Base-by-base conservation (phyloP, 2,797 vertebrate genomes). In the Halcyon leucocephala region DNA sequence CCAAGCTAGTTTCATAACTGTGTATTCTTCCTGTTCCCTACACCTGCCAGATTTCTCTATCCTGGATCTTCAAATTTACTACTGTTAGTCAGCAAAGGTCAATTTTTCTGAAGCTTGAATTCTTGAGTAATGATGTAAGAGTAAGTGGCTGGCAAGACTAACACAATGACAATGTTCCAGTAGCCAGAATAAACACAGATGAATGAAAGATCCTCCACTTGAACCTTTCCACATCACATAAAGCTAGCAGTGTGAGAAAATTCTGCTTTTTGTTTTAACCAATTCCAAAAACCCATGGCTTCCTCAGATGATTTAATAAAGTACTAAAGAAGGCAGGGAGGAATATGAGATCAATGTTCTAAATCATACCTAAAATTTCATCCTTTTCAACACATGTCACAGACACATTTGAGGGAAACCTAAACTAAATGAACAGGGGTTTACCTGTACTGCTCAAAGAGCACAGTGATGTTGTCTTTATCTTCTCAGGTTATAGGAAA, bases 171-270 rank as follows among this genome's bases (percentile, higher is more conserved):
- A 82, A 22, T 6, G 14, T 52, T 64, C n/a, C 4, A 2, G 19
- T 70, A 54, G 78, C 73, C 80, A 90, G 88, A 89, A 87, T 41
- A 93, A 93, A 90, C 49, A 55, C 37, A 76, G 86, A 95, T 35
- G n/a, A 92, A 51, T 31, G 20, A 86, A 78, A 87, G 44, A 91
- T 3, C 42, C 88, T 82, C 48, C 41, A 74, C 66, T 42, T 54
- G 35, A 85, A 94, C 64, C 2, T 10, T 9, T 79, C 39, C 4
- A 3, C 26, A 48, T 28, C 9, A 4, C 71, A 20, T 35, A 44
- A 89, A 94, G 44, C 22, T 42, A 83, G 29, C 1, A 11, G 42
- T 33, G 54, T 57, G 67, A 79, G 41, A 65, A 81, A 92, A 82
- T 52, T 76, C 79, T 94, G 37, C 1, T 84, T 90, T 81, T 81